Base-by-base conservation (phyloP, 1,140 invertebrate species). In the Drosophila novamexicana region DNA sequence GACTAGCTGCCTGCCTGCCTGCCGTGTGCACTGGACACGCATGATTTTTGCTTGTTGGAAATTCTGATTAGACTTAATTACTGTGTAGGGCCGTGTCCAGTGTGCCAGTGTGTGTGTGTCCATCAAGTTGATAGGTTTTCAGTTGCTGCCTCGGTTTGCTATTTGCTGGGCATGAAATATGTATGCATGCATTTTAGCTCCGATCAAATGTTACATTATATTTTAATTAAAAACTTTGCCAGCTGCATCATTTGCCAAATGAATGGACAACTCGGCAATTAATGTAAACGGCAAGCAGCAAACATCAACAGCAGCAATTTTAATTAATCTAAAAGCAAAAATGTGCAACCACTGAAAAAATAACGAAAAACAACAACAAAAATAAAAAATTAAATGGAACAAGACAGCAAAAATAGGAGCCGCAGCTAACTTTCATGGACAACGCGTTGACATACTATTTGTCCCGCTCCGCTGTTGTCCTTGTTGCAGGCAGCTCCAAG, bases 21-120 rank as follows among this genome's bases (percentile, higher is more conserved):
- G 50, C 56, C 74, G 54, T 72, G 72, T 76, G 59, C 50, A 82
- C 64, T 69, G 69, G 83, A 88, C 73, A 86, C 79, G 79, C 79
- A 86, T 86, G 83, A 88, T 86, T 86, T 88, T 90, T 89, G 85
- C 84, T 75, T 89, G 84, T 89, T 89, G 84, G 74, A 89, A 89
- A 89, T 89, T 89, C 80, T 84, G 84, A 89, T 89, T 89, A 89
- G 84, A 89, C 84, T 89, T 89, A 89, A 89, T 89, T 89, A 89
- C 81, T 90, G 81, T 89, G 75, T 77, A 81, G 72, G 71, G 53
- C 63, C 50, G 50, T 53, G 58, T 63, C 52, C 80, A 74, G 58
- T 88, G 59, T 78, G 84, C 14, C 14, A 14, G 14, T 66, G 22
- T 29, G 22, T 29, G 22, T 29, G 22, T 29, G 22, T 67, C 84